Evolutionary conservation across 2,888 invertebrate species (phyloP).

Genomic region (Fissipunctia ypsillon): DNA sequence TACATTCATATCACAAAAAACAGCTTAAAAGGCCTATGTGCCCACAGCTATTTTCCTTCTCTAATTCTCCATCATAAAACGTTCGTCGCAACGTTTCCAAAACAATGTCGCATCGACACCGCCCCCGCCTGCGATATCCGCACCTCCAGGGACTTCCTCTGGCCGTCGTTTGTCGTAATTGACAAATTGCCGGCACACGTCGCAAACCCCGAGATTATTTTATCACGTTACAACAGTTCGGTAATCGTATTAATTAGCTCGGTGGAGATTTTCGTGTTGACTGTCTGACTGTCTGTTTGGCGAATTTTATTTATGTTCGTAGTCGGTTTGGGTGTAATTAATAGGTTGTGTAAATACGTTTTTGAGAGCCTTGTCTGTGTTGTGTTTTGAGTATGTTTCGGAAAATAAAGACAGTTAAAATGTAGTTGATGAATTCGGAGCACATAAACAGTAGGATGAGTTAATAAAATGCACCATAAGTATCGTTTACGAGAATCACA

Average conservation of each 20-base stretch:
- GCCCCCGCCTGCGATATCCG: conserved; percentile 40
- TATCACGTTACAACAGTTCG: conserved; percentile 62
- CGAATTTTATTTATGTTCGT: conserved; percentile 23
- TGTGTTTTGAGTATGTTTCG: conserved; percentile 1
- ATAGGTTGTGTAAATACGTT: background rate
- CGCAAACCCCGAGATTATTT: conserved; percentile 59
- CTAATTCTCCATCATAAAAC: background rate
- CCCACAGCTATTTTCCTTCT: background rate
- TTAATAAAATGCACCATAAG: background rate
- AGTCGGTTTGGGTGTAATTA: conserved; percentile 3
- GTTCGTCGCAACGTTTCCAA: conserved; percentile 8
- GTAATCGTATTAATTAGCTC: conserved; percentile 66
- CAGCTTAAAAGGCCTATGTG: background rate
- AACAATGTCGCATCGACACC: conserved; percentile 26
- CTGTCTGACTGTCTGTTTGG: conserved; percentile 30
- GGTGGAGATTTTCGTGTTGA: conserved; percentile 35
- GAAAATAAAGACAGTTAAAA: background rate
- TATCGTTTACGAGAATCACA: background rate
- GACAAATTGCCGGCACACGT: conserved; percentile 61
- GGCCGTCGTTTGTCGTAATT: conserved; percentile 61
- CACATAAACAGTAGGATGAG: too few relatives aligned
- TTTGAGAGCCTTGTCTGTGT: background rate
- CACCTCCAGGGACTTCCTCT: conserved; percentile 46
- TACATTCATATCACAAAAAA: background rate
- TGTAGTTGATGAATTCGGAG: background rate